phyloP scores from a whole-genome alignment of 2,113 vertebrate species.

The Pteruthius melanotis region DNA sequence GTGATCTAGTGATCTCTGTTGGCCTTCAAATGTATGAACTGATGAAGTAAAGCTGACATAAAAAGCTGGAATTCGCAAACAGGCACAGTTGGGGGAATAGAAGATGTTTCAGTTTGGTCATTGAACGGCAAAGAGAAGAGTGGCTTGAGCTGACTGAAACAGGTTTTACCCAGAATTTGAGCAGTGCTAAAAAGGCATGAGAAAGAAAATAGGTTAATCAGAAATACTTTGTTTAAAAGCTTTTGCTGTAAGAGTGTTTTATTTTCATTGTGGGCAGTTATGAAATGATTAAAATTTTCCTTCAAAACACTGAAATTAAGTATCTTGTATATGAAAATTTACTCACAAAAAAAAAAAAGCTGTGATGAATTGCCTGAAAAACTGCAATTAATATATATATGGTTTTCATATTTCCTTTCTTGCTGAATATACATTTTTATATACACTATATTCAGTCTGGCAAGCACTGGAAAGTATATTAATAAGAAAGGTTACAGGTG shows the following conservation, averaged over 20 bases:
- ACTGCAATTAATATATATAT: background rate
- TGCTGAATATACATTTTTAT: background rate
- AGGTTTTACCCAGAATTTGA: background rate
- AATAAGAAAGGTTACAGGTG: background rate
- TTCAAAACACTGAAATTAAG: background rate
- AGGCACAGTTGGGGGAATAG: background rate
- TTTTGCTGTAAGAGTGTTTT: background rate
- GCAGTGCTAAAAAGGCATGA: background rate
- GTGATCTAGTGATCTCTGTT: slow-evolving; percentile 14
- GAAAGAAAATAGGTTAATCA: background rate
- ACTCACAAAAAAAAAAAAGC: background rate
- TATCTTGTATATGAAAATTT: background rate
- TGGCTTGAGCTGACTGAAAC: background rate
- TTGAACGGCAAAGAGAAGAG: background rate
- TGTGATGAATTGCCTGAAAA: background rate
- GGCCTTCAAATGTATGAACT: background rate
- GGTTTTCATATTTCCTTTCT: background rate
- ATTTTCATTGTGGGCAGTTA: background rate
- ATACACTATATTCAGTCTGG: background rate
- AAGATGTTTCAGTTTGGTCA: background rate
- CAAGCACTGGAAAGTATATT: background rate
- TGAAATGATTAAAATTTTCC: background rate
- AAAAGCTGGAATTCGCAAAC: background rate
- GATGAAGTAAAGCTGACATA: slow-evolving; percentile 23
- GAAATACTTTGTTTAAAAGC: background rate